phyloP scores from a whole-genome alignment of 2,888 invertebrate species.

The Drosophila longiperda region DNA sequence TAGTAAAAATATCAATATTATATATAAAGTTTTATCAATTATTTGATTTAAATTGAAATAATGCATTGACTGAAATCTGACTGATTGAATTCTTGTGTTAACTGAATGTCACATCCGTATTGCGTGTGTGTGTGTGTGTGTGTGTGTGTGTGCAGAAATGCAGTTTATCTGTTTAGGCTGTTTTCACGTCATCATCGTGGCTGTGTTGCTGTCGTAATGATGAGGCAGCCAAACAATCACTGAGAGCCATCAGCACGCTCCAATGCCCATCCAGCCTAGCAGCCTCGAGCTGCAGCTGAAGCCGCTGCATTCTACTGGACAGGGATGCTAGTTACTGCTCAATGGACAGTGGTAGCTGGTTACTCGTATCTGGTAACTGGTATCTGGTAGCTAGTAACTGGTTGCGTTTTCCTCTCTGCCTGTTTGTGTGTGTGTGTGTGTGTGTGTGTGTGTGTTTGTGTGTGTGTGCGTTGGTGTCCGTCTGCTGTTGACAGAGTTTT shows the following conservation, averaged over 20 bases:
- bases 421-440: constrained; percentile 4
- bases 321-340: constrained; percentile 20
- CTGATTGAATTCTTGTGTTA: neutral
- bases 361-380: neutral
- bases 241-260: constrained; percentile 37
- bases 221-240: constrained; percentile 45
- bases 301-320: constrained; percentile 9
- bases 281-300: constrained; percentile 1
- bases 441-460: constrained; percentile 4
- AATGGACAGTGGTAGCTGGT: neutral
- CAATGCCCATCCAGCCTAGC: constrained; percentile 16
- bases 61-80: neutral
- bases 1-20: neutral
- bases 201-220: constrained; percentile 25
- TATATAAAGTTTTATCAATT: neutral
- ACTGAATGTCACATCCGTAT: neutral
- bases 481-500: constrained; percentile 58
- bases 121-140: neutral
- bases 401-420: neutral
- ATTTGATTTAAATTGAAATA: neutral
- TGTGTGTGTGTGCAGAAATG: neutral
- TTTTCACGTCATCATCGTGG: constrained; percentile 31
- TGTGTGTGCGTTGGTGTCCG: constrained; percentile 1
- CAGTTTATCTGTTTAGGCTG: constrained; percentile 5
- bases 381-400: constrained; percentile 4